Evolutionary conservation across 2,113 vertebrate genomes (phyloP).

Genomic region (Cyprinodon brontotheroides): DNA sequence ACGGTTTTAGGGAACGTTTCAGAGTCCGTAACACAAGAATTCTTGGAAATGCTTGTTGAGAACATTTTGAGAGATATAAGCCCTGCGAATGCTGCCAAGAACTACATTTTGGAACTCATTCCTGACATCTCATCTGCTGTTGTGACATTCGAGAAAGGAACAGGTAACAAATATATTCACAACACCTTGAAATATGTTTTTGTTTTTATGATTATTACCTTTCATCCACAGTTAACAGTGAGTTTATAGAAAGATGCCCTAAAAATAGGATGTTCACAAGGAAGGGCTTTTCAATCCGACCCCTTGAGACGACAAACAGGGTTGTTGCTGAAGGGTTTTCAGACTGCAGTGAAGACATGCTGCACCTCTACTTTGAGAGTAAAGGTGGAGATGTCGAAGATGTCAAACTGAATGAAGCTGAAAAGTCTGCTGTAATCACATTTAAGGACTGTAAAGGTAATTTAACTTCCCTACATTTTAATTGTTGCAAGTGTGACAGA

Average conservation of each 20-base stretch:
- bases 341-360: slow-evolving; percentile 47
- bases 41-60: slow-evolving; percentile 84
- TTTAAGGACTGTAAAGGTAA: slow-evolving; percentile 84
- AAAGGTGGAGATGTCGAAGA: slow-evolving; percentile 65
- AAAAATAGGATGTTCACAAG: slow-evolving; percentile 59
- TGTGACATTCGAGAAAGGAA: slow-evolving; percentile 78
- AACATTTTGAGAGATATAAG: slow-evolving; percentile 69
- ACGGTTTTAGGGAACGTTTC: slow-evolving; percentile 81
- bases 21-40: slow-evolving; percentile 17
- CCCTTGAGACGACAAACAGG: slow-evolving; percentile 79
- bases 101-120: slow-evolving; percentile 83
- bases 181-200: background rate
- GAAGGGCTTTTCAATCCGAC: slow-evolving; percentile 71
- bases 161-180: slow-evolving; percentile 69
- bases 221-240: slow-evolving; percentile 68
- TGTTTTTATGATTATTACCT: too few species aligned
- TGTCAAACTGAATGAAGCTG: slow-evolving; percentile 64
- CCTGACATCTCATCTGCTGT: slow-evolving; percentile 76
- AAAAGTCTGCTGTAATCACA: slow-evolving; percentile 82
- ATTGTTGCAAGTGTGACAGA: background rate
- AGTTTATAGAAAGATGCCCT: slow-evolving; percentile 76
- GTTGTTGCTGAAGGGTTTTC: slow-evolving; percentile 81
- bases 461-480: background rate
- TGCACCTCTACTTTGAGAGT: slow-evolving; percentile 85
- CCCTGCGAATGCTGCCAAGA: slow-evolving; percentile 45